Conservation (phyloP, 1,140 invertebrate species). For the Cyclina sinensis region DNA sequence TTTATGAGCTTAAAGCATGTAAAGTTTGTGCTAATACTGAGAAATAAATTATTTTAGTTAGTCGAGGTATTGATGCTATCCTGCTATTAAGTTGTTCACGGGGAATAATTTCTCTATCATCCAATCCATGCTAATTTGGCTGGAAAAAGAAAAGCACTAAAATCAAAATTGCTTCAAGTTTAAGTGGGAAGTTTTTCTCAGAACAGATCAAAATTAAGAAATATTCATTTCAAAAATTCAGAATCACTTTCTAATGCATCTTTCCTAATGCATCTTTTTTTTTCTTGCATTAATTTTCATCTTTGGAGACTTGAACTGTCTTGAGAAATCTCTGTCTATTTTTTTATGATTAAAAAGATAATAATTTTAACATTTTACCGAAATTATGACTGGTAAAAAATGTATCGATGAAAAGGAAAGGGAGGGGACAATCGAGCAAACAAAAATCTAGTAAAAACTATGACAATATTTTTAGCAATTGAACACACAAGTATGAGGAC, state of each 20-base stretch:
- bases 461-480: too few relatives aligned
- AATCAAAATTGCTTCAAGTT: not conserved
- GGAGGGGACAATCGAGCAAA: too few relatives aligned
- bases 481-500: too few relatives aligned
- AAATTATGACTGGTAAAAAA: too few relatives aligned
- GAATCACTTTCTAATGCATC: not conserved
- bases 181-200: too few relatives aligned
- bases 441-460: too few relatives aligned
- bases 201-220: not conserved
- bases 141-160: not conserved
- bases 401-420: too few relatives aligned
- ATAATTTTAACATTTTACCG: too few relatives aligned
- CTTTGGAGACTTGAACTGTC: not conserved
- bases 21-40: not conserved
- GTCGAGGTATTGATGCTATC: not conserved
- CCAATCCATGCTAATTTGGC: not conserved
- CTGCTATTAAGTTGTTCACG: not conserved
- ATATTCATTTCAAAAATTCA: not conserved
- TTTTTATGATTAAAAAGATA: too few relatives aligned
- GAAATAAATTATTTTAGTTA: constrained; percentile 9
- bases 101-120: not conserved
- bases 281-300: constrained; percentile 14
- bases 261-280: not conserved
- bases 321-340: not conserved
- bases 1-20: constrained; percentile 4